phyloP scores from a whole-genome alignment of 2,797 vertebrate species.

The Cercopithecus mitis region DNA sequence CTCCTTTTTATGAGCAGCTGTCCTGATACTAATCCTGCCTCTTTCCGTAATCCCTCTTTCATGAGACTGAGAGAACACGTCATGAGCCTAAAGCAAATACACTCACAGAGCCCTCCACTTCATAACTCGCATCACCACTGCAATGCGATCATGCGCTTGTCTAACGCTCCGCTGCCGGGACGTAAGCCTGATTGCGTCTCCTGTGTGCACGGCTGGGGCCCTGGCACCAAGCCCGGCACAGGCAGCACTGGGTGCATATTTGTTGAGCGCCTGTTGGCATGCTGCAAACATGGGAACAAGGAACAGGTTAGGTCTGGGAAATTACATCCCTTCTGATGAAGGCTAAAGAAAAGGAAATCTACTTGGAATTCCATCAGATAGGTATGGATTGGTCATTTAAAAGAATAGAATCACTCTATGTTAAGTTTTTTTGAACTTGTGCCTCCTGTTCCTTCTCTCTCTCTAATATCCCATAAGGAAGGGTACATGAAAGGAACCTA shows the following conservation, averaged over 20 bases:
- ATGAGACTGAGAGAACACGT: slow-evolving; percentile 2
- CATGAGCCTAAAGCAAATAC: background rate
- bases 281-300: background rate
- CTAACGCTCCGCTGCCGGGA: background rate
- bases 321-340: background rate
- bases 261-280: background rate
- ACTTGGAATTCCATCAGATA: background rate
- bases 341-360: background rate
- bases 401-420: background rate
- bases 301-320: background rate
- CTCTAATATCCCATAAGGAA: background rate
- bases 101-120: background rate
- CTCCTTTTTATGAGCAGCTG: slow-evolving; percentile 70
- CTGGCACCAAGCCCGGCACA: background rate
- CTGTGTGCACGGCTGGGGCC: fast-evolving
- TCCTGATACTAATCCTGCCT: slow-evolving; percentile 60
- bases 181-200: background rate
- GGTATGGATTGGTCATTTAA: background rate
- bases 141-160: fast-evolving
- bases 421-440: background rate
- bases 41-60: slow-evolving; percentile 48
- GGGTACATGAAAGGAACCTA: background rate
- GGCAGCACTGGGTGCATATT: background rate
- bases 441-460: background rate
- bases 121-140: background rate